Conservation (phyloP, 1,140 invertebrate species). For the Hyles euphorbiae region DNA sequence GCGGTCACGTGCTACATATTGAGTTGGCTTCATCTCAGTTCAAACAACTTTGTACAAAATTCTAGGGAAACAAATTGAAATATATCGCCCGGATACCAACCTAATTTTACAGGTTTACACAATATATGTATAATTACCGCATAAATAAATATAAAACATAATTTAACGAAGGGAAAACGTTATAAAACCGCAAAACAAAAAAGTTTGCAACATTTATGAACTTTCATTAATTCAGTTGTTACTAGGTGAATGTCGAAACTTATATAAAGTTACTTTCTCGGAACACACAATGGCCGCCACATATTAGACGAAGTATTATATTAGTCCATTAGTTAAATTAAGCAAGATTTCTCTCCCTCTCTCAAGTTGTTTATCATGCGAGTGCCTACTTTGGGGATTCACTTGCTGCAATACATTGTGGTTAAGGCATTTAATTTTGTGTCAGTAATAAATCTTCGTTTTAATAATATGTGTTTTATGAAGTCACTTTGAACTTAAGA, state of each 20-base stretch:
- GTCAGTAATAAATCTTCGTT: conserved; percentile 58
- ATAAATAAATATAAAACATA: background rate
- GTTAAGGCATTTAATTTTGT: conserved; percentile 66
- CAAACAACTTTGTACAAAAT: conserved; percentile 19
- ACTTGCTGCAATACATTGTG: conserved; percentile 36
- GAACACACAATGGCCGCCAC: conserved; percentile 19
- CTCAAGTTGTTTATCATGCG: conserved; percentile 64
- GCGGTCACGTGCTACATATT: conserved; percentile 43
- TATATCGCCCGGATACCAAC: conserved; percentile 16
- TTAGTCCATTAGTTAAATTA: conserved; percentile 71
- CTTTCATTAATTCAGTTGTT: conserved; percentile 24
- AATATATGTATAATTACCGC: background rate
- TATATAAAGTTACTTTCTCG: conserved; percentile 15
- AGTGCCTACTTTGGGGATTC: conserved; percentile 39
- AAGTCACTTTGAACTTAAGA: background rate
- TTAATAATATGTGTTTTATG: conserved; percentile 43
- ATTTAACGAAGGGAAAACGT: conserved; percentile 8
- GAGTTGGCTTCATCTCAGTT: conserved; percentile 20
- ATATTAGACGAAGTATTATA: conserved; percentile 36
- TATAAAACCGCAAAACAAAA: conserved; percentile 18
- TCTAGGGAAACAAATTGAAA: conserved; percentile 18
- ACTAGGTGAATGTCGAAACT: conserved; percentile 13
- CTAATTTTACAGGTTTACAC: conserved; percentile 10
- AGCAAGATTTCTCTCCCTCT: conserved; percentile 62
- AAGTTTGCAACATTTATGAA: conserved; percentile 25